phyloP scores from a whole-genome alignment of 2,888 invertebrate genomes.

The Volucella inflata region DNA sequence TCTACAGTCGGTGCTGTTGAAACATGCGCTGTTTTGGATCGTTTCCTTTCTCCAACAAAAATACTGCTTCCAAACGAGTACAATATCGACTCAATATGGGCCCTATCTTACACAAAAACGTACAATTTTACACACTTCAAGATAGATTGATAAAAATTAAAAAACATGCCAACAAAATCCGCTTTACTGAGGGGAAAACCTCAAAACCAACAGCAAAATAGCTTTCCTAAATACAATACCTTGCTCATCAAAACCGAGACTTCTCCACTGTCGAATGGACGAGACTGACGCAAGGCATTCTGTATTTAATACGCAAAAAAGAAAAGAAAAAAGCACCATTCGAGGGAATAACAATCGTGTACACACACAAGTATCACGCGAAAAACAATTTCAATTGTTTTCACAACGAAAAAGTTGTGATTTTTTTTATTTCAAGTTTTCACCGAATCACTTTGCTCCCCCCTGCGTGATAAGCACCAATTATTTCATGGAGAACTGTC shows the following conservation, averaged over 20 bases:
- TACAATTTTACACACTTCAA: too few relatives aligned
- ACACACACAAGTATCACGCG: constrained; percentile 27
- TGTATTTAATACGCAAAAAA: constrained; percentile 48
- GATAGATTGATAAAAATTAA: neutral
- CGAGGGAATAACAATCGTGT: constrained; percentile 10
- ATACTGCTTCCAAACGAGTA: neutral
- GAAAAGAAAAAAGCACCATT: neutral
- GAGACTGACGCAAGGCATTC: constrained; percentile 48
- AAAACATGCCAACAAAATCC: neutral
- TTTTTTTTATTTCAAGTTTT: constrained; percentile 32
- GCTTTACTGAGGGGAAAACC: neutral
- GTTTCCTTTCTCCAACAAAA: neutral
- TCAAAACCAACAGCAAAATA: neutral
- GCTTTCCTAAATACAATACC: neutral
- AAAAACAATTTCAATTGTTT: constrained; percentile 41
- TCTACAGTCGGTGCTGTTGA: neutral
- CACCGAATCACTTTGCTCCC: constrained; percentile 35
- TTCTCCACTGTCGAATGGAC: constrained; percentile 1
- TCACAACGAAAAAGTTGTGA: neutral
- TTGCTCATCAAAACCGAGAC: constrained; percentile 19
- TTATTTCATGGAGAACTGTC: constrained; percentile 48
- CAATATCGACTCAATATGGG: neutral
- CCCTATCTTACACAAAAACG: too few relatives aligned
- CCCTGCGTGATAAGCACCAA: constrained; percentile 7
- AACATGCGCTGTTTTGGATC: constrained; percentile 48